Evolutionary conservation across 2,797 vertebrate genomes (phyloP).

Genomic region (Acrossocheilus fasciatus): DNA sequence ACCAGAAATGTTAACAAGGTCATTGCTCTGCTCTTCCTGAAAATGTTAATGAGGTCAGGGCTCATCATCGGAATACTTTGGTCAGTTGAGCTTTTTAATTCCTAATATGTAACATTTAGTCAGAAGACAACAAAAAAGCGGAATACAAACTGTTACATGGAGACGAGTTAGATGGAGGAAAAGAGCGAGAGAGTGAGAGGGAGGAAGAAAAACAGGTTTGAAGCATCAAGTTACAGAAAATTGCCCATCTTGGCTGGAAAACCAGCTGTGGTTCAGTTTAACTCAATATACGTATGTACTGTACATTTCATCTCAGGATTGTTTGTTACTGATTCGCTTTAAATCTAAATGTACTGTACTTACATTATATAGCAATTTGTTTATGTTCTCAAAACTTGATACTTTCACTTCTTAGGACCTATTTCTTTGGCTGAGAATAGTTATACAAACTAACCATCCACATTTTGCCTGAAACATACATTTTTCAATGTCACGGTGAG

Average conservation of each 20-base stretch:
- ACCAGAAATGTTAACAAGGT: constrained; percentile 76
- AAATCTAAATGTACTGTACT: background rate
- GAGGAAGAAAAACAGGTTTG: background rate
- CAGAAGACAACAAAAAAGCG: background rate
- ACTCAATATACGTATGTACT: constrained; percentile 2
- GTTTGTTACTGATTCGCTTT: constrained; percentile 7
- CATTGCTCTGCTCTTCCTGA: constrained; percentile 68
- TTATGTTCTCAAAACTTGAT: background rate
- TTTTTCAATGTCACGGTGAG: background rate
- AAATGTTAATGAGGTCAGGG: constrained; percentile 69
- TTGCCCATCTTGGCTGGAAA: constrained; percentile 25
- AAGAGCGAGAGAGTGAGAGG: background rate
- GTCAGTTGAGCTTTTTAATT: constrained; percentile 55
- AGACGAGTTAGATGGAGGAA: background rate
- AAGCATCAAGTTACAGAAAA: constrained; percentile 32
- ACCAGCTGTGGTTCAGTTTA: background rate
- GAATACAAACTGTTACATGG: background rate
- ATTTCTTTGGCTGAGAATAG: background rate
- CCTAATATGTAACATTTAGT: constrained; percentile 49
- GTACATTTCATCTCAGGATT: constrained; percentile 29
- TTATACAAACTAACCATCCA: background rate
- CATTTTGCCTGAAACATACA: background rate
- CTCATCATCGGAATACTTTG: constrained; percentile 64
- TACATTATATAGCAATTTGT: background rate
- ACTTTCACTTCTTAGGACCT: background rate